Evolutionary conservation across 2,797 vertebrate genomes (phyloP).

Genomic region (Characodon lateralis): DNA sequence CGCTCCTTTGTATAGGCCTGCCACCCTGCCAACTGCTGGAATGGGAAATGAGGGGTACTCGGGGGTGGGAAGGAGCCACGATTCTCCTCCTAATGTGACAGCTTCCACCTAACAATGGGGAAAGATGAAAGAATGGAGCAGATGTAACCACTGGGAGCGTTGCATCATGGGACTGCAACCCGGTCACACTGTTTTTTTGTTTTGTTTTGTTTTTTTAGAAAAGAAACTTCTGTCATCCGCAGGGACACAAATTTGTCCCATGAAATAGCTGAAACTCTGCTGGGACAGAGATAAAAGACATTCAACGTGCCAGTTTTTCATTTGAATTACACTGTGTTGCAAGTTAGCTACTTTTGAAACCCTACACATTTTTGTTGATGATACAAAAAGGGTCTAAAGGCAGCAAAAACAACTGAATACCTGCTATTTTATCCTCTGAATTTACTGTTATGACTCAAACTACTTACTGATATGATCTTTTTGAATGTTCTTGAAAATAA

Average conservation of each 20-base stretch:
- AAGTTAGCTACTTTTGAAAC: slow-evolving; percentile 54
- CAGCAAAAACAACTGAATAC: slow-evolving; percentile 35
- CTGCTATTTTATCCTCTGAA: slow-evolving; percentile 46
- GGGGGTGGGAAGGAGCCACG: slow-evolving; percentile 90
- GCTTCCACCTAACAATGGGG: slow-evolving; percentile 95
- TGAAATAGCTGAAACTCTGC: slow-evolving; percentile 74
- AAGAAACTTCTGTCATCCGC: slow-evolving; percentile 81
- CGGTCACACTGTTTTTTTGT: slow-evolving; percentile 73
- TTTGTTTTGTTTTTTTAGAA: slow-evolving; percentile 1
- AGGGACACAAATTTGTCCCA: slow-evolving; percentile 81
- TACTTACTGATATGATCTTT: slow-evolving; percentile 70
- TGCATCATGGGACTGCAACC: slow-evolving; percentile 96
- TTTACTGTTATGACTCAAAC: slow-evolving; percentile 55
- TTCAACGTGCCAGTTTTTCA: slow-evolving; percentile 70
- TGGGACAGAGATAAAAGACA: slow-evolving; percentile 77
- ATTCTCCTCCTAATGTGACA: slow-evolving; percentile 97
- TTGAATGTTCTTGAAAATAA: slow-evolving; percentile 76
- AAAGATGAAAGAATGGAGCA: slow-evolving; percentile 97
- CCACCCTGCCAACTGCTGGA: slow-evolving; percentile 95
- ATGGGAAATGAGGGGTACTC: slow-evolving; percentile 88
- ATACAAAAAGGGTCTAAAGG: slow-evolving; percentile 32
- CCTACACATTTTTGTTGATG: slow-evolving; percentile 52
- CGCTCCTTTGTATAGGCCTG: slow-evolving; percentile 91
- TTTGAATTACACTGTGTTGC: slow-evolving; percentile 64
- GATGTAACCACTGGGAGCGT: slow-evolving; percentile 95